Evolutionary conservation across 2,888 invertebrate genomes (phyloP), one percentile per base, ranked within the genome.

Genomic region (Nemotelus nigrinus): DNA sequence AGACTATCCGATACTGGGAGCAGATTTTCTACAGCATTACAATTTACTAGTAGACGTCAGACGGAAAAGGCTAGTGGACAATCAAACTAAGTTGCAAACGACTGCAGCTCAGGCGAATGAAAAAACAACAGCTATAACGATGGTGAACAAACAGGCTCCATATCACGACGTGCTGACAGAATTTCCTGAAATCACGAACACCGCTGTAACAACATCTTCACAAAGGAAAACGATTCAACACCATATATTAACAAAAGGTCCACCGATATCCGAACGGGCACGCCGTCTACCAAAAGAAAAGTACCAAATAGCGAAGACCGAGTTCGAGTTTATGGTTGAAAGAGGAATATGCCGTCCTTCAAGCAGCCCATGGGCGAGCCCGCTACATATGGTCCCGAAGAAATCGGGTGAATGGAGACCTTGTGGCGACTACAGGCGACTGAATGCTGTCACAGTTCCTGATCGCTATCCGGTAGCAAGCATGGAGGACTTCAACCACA

Each of bases 331-430:
- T 25, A 25, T 25, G 25, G 25, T 25, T 25, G 39, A 67, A 41
- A 78, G 82, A 44, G 87, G 86, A 0, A 85, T 87, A 4, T 85
- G 85, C 53, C 81, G 85, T 3, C 87, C 85, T 0, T 86, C 86
- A 0, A 83, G 82, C 5, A 85, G 85, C 53, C 80, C 81, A 55
- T 88, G 86, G 86, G 82, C 87, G 0, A 85, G 83, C 68, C 87
- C 85, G 2, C 80, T 88, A 0, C 84, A 84, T 68, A 76, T 85
- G 78, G 83, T 82, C 4, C 78, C 70, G n/a, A 84, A 84, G 76
- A 78, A 78, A 50, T 74, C 81, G 6, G 81, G 80, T 0, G 75
- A 77, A 3, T 84, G 83, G 83, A 72, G 85, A n/a, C 82, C 84
- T 0, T 84, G 85, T 70, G 84, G 85, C 0, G 84, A 86, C 58